Conservation (phyloP, 2,797 vertebrate genomes). For the Rachycentron canadum region DNA sequence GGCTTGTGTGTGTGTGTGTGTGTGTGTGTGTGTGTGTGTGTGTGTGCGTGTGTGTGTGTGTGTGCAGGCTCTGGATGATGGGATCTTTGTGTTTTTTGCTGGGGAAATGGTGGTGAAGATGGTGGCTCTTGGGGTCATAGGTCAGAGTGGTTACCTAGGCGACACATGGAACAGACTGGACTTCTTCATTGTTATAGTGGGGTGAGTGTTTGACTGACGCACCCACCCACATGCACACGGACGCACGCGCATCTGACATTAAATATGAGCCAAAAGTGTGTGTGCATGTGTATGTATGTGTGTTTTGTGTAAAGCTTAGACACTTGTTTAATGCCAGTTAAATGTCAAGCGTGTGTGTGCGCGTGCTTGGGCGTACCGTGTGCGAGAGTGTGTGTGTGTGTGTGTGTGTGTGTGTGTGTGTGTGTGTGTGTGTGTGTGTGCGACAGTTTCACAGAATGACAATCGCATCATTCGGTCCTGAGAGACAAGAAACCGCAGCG, state of each 20-base stretch:
- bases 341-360: slow-evolving; percentile 83
- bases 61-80: slow-evolving; percentile 87
- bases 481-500: slow-evolving; percentile 66
- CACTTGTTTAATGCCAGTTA: slow-evolving; percentile 88
- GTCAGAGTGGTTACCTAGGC: slow-evolving; percentile 95
- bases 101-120: slow-evolving; percentile 98
- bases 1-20: slow-evolving; percentile 21
- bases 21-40: slow-evolving; percentile 27
- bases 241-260: slow-evolving; percentile 76
- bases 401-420: slow-evolving; percentile 25
- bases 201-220: slow-evolving; percentile 84
- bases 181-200: slow-evolving; percentile 97
- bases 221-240: slow-evolving; percentile 35
- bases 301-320: slow-evolving; percentile 77
- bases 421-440: slow-evolving; percentile 29
- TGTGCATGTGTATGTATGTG: slow-evolving; percentile 68
- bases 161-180: slow-evolving; percentile 98
- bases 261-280: slow-evolving; percentile 80
- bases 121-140: slow-evolving; percentile 94
- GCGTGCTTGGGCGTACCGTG: slow-evolving; percentile 37
- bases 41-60: slow-evolving; percentile 26
- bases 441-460: slow-evolving; percentile 71
- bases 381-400: slow-evolving; percentile 34
- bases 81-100: slow-evolving; percentile 97
- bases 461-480: slow-evolving; percentile 67